A percentile compares a stretch with the other conserved stretches of the same genome.
Evolutionary conservation across 2,113 vertebrate genomes (phyloP).

Genomic region (Nestor notabilis): DNA sequence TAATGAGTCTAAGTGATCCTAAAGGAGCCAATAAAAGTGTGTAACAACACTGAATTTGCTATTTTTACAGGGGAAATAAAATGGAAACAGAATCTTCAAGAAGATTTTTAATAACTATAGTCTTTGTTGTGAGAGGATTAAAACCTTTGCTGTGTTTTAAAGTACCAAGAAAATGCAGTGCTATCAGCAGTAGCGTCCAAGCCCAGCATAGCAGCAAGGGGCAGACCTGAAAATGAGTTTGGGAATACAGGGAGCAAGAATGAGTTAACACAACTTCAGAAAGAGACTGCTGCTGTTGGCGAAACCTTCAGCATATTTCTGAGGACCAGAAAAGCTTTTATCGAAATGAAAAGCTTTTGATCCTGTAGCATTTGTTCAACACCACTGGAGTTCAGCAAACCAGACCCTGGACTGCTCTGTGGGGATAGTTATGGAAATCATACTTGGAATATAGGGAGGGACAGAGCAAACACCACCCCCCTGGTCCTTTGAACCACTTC

Average conservation of each 20-base stretch:
- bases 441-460: not conserved
- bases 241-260: not conserved
- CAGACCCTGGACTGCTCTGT: not conserved
- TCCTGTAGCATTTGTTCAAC: not conserved
- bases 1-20: not conserved
- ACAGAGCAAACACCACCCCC: rapidly evolving
- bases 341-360: not conserved
- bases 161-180: not conserved
- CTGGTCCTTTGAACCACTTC: not conserved
- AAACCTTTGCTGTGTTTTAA: not conserved
- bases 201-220: not conserved
- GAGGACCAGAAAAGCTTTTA: not conserved
- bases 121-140: not conserved
- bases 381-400: rapidly evolving
- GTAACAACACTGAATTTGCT: not conserved
- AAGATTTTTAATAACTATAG: not conserved
- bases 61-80: not conserved
- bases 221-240: not conserved
- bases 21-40: not conserved
- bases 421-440: not conserved
- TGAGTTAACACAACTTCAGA: not conserved
- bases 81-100: not conserved
- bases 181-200: not conserved
- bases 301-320: not conserved
- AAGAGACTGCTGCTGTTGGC: too few relatives aligned